These are phyloP conservation scores for Agapornis roseicollis DNA, from an alignment of 2,113 vertebrate species.

Conservation along the genomic window DNA sequence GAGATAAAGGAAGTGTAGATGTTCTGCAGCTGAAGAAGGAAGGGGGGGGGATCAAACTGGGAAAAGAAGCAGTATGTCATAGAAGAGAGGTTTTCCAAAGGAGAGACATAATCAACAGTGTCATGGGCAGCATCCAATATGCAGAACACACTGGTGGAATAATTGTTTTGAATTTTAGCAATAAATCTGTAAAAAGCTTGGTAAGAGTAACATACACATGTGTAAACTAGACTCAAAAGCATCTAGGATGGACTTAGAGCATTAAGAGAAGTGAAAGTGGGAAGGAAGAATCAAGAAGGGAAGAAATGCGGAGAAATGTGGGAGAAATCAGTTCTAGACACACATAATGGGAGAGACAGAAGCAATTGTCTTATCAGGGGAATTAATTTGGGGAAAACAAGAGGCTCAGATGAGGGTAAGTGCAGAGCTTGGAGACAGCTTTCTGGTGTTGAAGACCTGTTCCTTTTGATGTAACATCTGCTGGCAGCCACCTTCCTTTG, in stretches of 20 bases:
- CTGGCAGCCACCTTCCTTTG: background rate
- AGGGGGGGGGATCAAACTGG: background rate
- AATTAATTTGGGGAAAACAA: background rate
- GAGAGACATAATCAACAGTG: background rate
- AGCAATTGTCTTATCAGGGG: background rate
- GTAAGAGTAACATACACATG: background rate
- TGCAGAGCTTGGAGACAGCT: background rate
- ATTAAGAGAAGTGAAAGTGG: background rate
- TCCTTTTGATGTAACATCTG: background rate
- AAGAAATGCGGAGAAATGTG: background rate
- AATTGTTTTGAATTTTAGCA: background rate
- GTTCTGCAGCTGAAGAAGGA: background rate
- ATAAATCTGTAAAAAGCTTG: background rate
- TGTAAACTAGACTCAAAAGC: background rate
- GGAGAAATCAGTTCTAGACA: background rate
- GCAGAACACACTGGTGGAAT: background rate
- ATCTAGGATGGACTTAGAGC: background rate
- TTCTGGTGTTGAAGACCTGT: background rate
- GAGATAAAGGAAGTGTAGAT: background rate
- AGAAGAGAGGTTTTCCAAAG: background rate
- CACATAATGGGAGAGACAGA: background rate
- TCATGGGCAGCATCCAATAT: background rate
- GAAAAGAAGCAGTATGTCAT: background rate
- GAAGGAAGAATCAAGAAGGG: background rate
- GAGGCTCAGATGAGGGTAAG: background rate